These are phyloP conservation scores for Pyralis farinalis DNA, from an alignment of 2,888 invertebrate species.

Conservation along the genomic window DNA sequence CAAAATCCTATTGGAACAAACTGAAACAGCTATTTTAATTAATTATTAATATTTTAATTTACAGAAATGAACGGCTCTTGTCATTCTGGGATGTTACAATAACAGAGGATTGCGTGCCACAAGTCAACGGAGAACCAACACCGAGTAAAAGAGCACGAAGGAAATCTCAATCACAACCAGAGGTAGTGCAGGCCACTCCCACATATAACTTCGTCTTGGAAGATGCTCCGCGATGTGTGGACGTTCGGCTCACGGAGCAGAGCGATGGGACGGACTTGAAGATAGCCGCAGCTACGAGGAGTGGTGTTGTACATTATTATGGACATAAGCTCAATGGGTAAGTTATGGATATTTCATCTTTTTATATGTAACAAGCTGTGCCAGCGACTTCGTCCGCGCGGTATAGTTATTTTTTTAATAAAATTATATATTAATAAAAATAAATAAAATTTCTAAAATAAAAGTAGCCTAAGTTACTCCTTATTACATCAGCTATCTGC, in stretches of 20 bases:
- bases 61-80: slow-evolving; percentile 67
- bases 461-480: no score
- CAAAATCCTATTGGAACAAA: no score
- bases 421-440: no score
- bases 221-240: slow-evolving; percentile 80
- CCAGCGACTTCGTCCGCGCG: no score
- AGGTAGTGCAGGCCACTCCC: slow-evolving; percentile 26
- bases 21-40: no score
- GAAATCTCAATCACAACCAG: slow-evolving; percentile 32
- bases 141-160: slow-evolving; percentile 56
- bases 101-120: slow-evolving; percentile 42
- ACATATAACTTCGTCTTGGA: slow-evolving; percentile 85
- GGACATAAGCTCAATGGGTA: slow-evolving; percentile 88
- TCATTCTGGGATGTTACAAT: slow-evolving; percentile 72
- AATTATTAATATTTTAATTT: slow-evolving; percentile 7
- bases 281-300: slow-evolving; percentile 83
- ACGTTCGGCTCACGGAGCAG: slow-evolving; percentile 68
- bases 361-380: no score
- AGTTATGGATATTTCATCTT: no score
- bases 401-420: no score
- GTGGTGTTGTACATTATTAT: slow-evolving; percentile 90
- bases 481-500: no score
- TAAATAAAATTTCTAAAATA: no score
- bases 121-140: slow-evolving; percentile 53
- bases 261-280: slow-evolving; percentile 75